phyloP scores from a whole-genome alignment of 2,113 vertebrate species.

The Crotalus helleri region DNA sequence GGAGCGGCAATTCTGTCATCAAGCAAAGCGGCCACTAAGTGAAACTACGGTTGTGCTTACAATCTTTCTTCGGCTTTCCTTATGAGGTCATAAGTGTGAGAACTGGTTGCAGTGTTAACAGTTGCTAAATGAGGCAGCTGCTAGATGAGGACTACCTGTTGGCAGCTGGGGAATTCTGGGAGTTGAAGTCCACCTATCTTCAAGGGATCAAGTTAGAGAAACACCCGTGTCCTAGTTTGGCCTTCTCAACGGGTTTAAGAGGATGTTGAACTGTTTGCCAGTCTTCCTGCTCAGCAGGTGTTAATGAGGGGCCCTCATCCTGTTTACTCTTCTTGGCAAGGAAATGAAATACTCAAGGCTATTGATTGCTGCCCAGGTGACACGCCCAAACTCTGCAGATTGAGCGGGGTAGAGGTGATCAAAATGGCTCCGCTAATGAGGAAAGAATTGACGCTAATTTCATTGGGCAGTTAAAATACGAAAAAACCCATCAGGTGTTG shows the following conservation, averaged over 20 bases:
- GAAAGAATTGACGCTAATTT: background rate
- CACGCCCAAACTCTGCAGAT: background rate
- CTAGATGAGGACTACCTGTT: background rate
- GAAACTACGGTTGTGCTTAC: background rate
- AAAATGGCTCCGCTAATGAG: background rate
- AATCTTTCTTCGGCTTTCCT: background rate
- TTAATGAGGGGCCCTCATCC: rapidly evolving
- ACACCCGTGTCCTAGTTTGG: background rate
- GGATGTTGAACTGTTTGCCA: rapidly evolving
- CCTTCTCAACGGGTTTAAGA: no score
- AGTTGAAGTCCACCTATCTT: background rate
- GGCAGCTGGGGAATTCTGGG: background rate
- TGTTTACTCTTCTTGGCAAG: rapidly evolving
- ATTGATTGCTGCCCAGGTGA: rapidly evolving
- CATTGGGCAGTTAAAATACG: background rate
- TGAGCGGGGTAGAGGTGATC: background rate
- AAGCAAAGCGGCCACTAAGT: background rate
- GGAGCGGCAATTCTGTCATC: background rate
- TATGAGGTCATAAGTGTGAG: background rate
- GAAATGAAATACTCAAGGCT: background rate
- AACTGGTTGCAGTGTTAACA: rapidly evolving
- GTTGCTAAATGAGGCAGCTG: background rate
- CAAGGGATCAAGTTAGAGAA: background rate
- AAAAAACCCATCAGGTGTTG: background rate
- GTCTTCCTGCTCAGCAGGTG: background rate